Evolutionary conservation across 2,113 vertebrate genomes (phyloP).

Genomic region (Pipa parva): DNA sequence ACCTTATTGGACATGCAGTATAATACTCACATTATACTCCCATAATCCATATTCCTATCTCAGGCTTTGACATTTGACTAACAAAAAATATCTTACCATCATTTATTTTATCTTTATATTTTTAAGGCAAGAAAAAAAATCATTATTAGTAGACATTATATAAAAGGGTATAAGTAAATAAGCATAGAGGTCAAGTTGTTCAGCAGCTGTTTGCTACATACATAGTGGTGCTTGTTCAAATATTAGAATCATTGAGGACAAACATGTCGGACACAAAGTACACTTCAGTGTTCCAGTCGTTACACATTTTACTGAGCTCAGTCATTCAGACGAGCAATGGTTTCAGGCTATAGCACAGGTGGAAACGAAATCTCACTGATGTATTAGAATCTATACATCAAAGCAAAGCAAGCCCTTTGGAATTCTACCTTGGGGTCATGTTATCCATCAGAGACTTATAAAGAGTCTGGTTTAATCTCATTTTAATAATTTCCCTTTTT

Average conservation of each 20-base stretch:
- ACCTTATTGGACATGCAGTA: too few species aligned
- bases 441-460: background rate
- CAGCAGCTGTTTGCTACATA: too few species aligned
- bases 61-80: too few species aligned
- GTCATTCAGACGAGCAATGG: background rate
- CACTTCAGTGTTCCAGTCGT: background rate
- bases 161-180: too few species aligned
- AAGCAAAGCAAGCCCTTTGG: constrained; percentile 13
- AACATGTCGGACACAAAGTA: background rate
- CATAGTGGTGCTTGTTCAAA: background rate
- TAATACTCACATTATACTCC: too few species aligned
- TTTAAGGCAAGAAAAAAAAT: too few species aligned
- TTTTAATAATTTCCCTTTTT: background rate
- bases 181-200: too few species aligned
- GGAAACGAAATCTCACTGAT: background rate
- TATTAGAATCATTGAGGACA: background rate
- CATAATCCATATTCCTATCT: too few species aligned
- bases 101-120: too few species aligned
- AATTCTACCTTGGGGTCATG: constrained; percentile 21
- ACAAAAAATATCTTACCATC: too few species aligned
- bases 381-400: constrained; percentile 1
- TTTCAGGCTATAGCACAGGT: constrained; percentile 14
- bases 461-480: background rate
- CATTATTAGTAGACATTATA: too few species aligned
- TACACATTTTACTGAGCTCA: background rate